Evolutionary conservation across 2,113 vertebrate species (phyloP).

Genomic region (Odontophorus gujanensis): DNA sequence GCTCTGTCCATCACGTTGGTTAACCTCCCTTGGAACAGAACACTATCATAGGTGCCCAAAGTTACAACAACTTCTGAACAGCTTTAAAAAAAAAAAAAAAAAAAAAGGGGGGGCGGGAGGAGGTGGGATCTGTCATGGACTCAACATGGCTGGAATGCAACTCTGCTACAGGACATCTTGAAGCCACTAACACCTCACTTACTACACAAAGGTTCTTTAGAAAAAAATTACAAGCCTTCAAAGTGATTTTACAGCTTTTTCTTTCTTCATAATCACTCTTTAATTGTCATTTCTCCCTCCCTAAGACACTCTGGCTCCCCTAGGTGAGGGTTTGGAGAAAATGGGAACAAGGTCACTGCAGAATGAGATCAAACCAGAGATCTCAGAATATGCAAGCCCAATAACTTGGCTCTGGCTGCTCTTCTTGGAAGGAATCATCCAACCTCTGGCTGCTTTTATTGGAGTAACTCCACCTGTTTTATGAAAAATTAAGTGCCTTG

Average conservation of each 20-base stretch:
- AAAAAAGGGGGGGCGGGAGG: too few relatives aligned
- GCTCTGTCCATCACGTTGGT: neutral
- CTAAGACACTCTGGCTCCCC: neutral
- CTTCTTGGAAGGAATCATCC: neutral
- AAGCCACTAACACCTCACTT: neutral
- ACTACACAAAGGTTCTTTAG: fast-evolving
- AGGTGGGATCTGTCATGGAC: fast-evolving
- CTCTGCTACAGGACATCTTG: neutral
- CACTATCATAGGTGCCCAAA: neutral
- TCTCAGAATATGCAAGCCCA: neutral
- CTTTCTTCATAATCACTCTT: neutral
- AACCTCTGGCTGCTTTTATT: neutral
- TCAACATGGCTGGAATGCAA: neutral
- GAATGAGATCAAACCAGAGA: neutral
- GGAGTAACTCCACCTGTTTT: neutral
- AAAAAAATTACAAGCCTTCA: neutral
- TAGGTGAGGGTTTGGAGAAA: neutral
- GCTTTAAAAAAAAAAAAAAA: neutral
- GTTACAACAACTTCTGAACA: neutral
- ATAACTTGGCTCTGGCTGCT: neutral
- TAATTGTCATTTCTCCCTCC: neutral
- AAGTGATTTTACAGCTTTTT: neutral
- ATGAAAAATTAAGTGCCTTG: neutral
- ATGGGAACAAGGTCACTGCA: neutral
- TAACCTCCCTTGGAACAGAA: neutral